Conservation (phyloP, 2,113 vertebrate species). For the Pseudorasbora parva region DNA sequence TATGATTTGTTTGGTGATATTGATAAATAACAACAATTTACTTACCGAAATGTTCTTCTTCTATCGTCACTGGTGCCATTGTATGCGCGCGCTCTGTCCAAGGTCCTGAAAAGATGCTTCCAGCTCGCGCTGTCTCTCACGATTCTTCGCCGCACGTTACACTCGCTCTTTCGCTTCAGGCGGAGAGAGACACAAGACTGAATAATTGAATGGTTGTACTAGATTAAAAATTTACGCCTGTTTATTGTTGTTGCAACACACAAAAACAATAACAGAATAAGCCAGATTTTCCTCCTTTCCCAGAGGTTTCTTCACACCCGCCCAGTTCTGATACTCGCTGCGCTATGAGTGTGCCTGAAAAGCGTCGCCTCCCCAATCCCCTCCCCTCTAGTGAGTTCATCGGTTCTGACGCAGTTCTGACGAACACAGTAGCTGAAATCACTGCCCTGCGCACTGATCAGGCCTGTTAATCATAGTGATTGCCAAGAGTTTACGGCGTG, state of each 20-base stretch:
- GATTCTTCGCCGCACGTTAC: background rate
- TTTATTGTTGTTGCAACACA: slow-evolving; percentile 32
- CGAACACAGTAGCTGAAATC: slow-evolving; percentile 84
- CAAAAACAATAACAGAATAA: background rate
- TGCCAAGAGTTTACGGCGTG: background rate
- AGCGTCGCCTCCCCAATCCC: slow-evolving; percentile 64
- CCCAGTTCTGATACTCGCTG: slow-evolving; percentile 64
- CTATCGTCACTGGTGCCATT: slow-evolving; percentile 87
- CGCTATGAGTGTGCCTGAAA: slow-evolving; percentile 64
- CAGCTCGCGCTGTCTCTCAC: slow-evolving; percentile 14
- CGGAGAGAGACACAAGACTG: slow-evolving; percentile 33
- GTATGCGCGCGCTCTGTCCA: slow-evolving; percentile 71
- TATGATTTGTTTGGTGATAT: background rate
- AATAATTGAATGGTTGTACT: slow-evolving; percentile 49
- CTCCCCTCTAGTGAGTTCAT: slow-evolving; percentile 65
- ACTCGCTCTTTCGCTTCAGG: slow-evolving; percentile 1
- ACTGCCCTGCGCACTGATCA: slow-evolving; percentile 70
- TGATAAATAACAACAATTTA: background rate
- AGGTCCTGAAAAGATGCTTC: slow-evolving; percentile 76
- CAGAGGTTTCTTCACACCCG: slow-evolving; percentile 58
- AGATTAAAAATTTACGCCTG: background rate
- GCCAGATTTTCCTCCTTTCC: slow-evolving; percentile 21
- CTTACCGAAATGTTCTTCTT: slow-evolving; percentile 88
- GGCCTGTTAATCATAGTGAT: slow-evolving; percentile 69
- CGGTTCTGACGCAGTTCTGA: slow-evolving; percentile 91